phyloP scores from a whole-genome alignment of 2,797 vertebrate species.

The Pteronotus mesoamericanus region DNA sequence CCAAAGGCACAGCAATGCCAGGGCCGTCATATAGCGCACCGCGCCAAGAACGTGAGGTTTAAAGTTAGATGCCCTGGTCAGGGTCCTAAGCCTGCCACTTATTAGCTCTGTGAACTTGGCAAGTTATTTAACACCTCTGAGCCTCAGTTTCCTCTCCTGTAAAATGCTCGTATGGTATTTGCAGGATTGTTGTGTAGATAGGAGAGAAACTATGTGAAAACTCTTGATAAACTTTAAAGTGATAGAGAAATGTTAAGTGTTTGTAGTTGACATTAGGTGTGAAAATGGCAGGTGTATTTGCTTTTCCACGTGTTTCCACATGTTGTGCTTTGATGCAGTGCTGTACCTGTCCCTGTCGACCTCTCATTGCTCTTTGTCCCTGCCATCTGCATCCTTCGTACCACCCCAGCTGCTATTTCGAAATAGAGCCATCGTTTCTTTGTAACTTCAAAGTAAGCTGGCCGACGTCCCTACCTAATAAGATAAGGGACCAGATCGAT shows the following conservation, averaged over 20 bases:
- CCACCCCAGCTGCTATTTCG: not conserved
- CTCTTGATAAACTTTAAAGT: not conserved
- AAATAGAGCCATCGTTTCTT: not conserved
- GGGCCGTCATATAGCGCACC: rapidly evolving
- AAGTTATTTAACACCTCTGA: not conserved
- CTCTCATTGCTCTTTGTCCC: not conserved
- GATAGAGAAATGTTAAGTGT: not conserved
- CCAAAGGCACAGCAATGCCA: not conserved
- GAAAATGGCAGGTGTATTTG: not conserved
- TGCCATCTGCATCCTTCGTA: not conserved
- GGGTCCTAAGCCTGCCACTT: not conserved
- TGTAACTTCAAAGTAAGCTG: not conserved
- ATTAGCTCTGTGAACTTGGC: not conserved
- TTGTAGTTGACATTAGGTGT: not conserved
- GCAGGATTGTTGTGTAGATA: not conserved
- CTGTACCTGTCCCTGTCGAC: not conserved
- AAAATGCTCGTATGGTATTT: not conserved
- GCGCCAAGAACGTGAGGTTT: not conserved
- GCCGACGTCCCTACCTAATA: not conserved
- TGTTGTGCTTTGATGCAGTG: not conserved
- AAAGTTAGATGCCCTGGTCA: not conserved
- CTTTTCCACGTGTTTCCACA: rapidly evolving
- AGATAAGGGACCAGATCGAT: not conserved
- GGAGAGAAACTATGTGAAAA: not conserved
- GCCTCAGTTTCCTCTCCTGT: not conserved